These are phyloP conservation scores for Syrrhaptes paradoxus DNA, from an alignment of 2,113 vertebrate genomes.

Conservation along the genomic window DNA sequence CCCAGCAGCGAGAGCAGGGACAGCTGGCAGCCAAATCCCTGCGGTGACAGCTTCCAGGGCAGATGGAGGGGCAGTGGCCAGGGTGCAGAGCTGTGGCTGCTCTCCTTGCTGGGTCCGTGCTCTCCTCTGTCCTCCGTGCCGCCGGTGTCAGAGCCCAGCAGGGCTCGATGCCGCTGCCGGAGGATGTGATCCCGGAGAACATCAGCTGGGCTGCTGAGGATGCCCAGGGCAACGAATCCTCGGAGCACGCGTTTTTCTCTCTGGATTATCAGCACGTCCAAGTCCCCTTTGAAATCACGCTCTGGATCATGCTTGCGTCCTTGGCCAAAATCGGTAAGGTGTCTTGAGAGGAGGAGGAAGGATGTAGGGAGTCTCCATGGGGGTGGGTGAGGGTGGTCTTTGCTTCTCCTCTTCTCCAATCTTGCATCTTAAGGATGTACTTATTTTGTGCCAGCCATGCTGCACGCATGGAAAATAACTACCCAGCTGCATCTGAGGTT, in stretches of 20 bases:
- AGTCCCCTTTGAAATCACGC: conserved; percentile 83
- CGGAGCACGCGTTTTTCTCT: conserved; percentile 73
- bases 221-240: background rate
- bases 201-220: background rate
- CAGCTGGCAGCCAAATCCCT: background rate
- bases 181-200: background rate
- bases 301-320: conserved; percentile 87
- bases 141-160: background rate
- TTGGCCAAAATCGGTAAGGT: conserved; percentile 84
- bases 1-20: background rate
- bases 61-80: background rate
- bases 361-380: accelerated
- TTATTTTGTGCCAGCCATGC: accelerated
- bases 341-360: background rate
- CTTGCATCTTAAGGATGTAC: too few species aligned
- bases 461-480: background rate
- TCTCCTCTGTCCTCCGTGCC: background rate
- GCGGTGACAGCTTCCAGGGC: accelerated
- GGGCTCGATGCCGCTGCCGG: background rate
- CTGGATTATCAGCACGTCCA: conserved; percentile 84
- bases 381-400: background rate
- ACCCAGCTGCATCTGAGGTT: background rate
- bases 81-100: background rate
- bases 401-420: background rate
- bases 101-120: background rate